Conservation (phyloP, 2,888 invertebrate genomes). For the Acronicta aceris region DNA sequence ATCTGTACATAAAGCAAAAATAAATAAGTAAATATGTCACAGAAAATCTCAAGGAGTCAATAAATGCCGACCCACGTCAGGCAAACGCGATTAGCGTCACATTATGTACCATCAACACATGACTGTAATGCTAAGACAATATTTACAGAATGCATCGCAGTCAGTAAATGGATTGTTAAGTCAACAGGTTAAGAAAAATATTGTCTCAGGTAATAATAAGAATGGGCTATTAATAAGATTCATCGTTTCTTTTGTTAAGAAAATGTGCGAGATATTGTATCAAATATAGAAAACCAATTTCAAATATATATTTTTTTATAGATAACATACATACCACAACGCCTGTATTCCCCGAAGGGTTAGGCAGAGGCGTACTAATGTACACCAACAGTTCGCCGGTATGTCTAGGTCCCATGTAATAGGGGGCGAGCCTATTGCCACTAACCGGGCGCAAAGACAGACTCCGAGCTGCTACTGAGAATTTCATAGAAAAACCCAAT, state of each 20-base stretch:
- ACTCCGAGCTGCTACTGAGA: too few species aligned
- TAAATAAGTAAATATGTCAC: too few species aligned
- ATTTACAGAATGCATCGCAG: constrained; percentile 16
- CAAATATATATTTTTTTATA: too few species aligned
- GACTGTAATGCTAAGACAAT: constrained; percentile 13
- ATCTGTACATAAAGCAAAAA: too few species aligned
- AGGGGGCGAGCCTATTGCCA: too few species aligned
- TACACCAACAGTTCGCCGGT: too few species aligned
- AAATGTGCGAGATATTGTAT: background rate
- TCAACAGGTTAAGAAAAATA: background rate
- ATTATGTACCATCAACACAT: constrained; percentile 3
- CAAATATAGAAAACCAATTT: background rate
- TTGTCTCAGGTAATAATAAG: constrained; percentile 5
- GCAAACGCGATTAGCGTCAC: constrained; percentile 12
- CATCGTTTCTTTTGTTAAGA: background rate
- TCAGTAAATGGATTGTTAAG: constrained; percentile 2
- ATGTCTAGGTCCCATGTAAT: too few species aligned
- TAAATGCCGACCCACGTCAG: background rate
- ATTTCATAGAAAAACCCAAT: too few species aligned
- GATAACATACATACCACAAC: too few species aligned
- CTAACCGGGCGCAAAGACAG: too few species aligned
- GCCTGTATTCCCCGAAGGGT: too few species aligned
- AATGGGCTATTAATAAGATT: background rate
- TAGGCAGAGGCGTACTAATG: too few species aligned
- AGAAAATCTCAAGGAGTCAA: background rate